phyloP scores from a whole-genome alignment of 2,888 invertebrate species.

The Cosmia pyralina region DNA sequence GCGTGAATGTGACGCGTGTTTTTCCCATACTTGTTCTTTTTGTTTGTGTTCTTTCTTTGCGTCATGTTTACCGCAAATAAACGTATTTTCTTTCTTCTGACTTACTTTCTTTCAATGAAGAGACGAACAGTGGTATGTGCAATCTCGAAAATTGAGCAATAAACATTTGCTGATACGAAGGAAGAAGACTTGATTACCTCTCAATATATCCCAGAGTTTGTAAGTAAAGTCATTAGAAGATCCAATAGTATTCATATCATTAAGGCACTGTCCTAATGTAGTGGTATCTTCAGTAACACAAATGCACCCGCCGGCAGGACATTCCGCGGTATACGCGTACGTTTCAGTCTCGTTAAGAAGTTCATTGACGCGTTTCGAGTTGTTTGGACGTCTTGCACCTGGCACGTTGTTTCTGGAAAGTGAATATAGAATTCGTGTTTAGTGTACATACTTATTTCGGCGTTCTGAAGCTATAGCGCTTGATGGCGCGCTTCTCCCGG shows the following conservation, averaged over 20 bases:
- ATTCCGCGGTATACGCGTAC: constrained; percentile 85
- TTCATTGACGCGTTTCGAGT: constrained; percentile 77
- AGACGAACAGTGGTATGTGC: too few species aligned
- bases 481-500: too few species aligned
- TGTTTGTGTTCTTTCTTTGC: too few species aligned
- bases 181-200: constrained; percentile 72
- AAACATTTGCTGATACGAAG: too few species aligned
- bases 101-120: too few species aligned
- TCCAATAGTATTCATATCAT: constrained; percentile 74
- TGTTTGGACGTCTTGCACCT: constrained; percentile 76
- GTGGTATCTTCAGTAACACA: constrained; percentile 84
- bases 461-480: too few species aligned
- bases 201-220: constrained; percentile 86
- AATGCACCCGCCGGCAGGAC: constrained; percentile 83
- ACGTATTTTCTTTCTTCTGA: too few species aligned
- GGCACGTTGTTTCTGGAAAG: constrained; percentile 74
- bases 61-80: too few species aligned
- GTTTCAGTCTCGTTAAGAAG: constrained; percentile 84
- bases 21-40: too few species aligned
- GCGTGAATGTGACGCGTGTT: too few species aligned
- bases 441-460: too few species aligned
- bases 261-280: constrained; percentile 79
- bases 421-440: background rate
- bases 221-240: constrained; percentile 89
- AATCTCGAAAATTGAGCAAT: too few species aligned